A percentile compares a stretch with the other conserved stretches of the same genome.
phyloP scores from a whole-genome alignment of 2,888 invertebrate species.

The Dorcus parallelipipedus region DNA sequence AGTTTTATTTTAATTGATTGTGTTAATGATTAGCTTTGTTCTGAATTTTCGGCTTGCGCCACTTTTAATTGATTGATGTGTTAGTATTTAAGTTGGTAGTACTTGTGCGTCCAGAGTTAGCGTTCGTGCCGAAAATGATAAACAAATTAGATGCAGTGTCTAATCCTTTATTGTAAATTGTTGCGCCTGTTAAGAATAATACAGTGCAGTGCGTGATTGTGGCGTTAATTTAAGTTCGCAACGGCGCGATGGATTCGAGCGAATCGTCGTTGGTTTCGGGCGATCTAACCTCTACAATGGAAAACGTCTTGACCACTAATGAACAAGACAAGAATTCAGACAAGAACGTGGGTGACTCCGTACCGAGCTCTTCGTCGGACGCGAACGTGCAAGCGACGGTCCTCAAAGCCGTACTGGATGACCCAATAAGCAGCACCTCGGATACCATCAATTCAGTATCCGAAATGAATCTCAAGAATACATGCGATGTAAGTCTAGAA shows the following conservation, averaged over 20 bases:
- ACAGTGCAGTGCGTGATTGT: not conserved
- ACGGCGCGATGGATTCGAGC: constrained; percentile 18
- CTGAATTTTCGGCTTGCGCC: not conserved
- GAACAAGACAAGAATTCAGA: constrained; percentile 37
- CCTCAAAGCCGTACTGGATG: constrained; percentile 28
- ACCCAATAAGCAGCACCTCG: constrained; percentile 46
- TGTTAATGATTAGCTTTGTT: not conserved
- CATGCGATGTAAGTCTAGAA: constrained; percentile 4
- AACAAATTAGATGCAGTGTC: constrained; percentile 8
- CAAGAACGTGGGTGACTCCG: constrained; percentile 38
- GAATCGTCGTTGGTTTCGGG: constrained; percentile 13
- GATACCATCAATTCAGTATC: constrained; percentile 15
- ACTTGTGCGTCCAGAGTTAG: constrained; percentile 16
- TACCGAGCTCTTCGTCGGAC: constrained; percentile 44
- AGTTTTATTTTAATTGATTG: not conserved
- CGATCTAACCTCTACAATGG: constrained; percentile 42
- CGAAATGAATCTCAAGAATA: constrained; percentile 9
- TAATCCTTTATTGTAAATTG: not conserved
- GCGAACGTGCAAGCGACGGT: constrained; percentile 24
- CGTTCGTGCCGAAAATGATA: constrained; percentile 16
- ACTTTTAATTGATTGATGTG: not conserved
- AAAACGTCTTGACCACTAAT: constrained; percentile 36
- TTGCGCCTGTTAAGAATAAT: not conserved
- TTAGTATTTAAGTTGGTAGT: constrained; percentile 3
- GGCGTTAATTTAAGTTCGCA: not conserved